Conservation (phyloP, 2,113 vertebrate species). For the Chloroceryle aenea region DNA sequence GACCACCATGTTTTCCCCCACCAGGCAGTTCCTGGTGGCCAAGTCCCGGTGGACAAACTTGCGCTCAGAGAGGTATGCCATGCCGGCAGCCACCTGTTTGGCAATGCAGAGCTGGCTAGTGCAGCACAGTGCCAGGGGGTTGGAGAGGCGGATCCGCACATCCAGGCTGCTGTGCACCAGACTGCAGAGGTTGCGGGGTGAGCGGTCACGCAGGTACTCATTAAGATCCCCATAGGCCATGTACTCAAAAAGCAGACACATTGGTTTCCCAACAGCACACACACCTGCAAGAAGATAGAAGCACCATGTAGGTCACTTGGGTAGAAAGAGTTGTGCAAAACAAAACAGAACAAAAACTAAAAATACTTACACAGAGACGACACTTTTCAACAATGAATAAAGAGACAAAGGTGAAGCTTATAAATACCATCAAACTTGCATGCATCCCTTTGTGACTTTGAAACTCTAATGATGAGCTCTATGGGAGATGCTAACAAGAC, state of each 20-base stretch:
- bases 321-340: neutral
- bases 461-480: neutral
- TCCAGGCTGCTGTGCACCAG: conserved; percentile 79
- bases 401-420: neutral
- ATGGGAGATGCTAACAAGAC: neutral
- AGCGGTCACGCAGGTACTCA: conserved; percentile 89
- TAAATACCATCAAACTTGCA: neutral
- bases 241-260: conserved; percentile 98
- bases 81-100: conserved; percentile 92
- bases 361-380: neutral
- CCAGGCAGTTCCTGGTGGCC: conserved; percentile 95
- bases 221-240: conserved; percentile 97
- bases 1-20: conserved; percentile 92
- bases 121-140: conserved; percentile 78
- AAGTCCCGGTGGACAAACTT: conserved; percentile 97
- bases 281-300: conserved; percentile 80
- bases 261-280: conserved; percentile 95
- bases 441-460: neutral
- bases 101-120: conserved; percentile 90
- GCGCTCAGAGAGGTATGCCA: conserved; percentile 96
- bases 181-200: conserved; percentile 79
- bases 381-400: neutral
- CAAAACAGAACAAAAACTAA: neutral
- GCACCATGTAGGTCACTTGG: neutral
- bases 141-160: conserved; percentile 59